Percentiles rank a stretch among this genome's conserved stretches.
These are phyloP conservation scores for Dascyllus trimaculatus DNA, from an alignment of 2,113 vertebrate species.

Conservation along the genomic window DNA sequence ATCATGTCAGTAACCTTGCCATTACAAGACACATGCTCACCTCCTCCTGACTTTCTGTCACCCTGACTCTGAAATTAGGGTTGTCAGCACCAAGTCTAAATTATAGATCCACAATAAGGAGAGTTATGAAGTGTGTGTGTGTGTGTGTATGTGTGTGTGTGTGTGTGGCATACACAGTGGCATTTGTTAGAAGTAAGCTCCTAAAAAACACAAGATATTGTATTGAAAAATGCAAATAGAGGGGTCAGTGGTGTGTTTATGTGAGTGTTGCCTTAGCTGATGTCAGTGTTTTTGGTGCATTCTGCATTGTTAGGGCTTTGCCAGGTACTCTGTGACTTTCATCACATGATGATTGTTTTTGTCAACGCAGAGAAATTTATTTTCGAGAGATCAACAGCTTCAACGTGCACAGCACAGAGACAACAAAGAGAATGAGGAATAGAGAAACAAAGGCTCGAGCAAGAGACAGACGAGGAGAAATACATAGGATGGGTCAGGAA, in stretches of 20 bases:
- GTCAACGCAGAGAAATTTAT: slow-evolving; percentile 79
- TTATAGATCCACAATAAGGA: neutral
- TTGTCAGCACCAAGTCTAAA: neutral
- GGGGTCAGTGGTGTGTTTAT: neutral
- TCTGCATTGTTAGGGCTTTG: slow-evolving; percentile 49
- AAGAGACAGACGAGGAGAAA: slow-evolving; percentile 25
- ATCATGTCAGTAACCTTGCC: neutral
- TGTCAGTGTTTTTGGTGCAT: slow-evolving; percentile 48
- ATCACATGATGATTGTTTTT: slow-evolving; percentile 84
- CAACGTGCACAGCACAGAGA: slow-evolving; percentile 8
- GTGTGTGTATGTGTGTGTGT: too few relatives aligned
- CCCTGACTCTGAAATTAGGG: slow-evolving; percentile 5
- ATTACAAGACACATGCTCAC: neutral
- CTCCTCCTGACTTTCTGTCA: neutral
- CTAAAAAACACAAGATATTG: neutral
- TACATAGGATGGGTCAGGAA: neutral
- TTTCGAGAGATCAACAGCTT: slow-evolving; percentile 58
- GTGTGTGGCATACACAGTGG: too few relatives aligned
- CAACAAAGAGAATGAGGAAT: slow-evolving; percentile 17
- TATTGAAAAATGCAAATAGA: neutral
- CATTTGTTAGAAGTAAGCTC: slow-evolving; percentile 1
- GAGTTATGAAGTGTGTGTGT: neutral
- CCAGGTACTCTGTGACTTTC: slow-evolving; percentile 80
- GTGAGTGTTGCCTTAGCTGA: neutral
- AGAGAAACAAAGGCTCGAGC: slow-evolving; percentile 37